phyloP scores from a whole-genome alignment of 2,888 invertebrate genomes.

The Eulithis testata region DNA sequence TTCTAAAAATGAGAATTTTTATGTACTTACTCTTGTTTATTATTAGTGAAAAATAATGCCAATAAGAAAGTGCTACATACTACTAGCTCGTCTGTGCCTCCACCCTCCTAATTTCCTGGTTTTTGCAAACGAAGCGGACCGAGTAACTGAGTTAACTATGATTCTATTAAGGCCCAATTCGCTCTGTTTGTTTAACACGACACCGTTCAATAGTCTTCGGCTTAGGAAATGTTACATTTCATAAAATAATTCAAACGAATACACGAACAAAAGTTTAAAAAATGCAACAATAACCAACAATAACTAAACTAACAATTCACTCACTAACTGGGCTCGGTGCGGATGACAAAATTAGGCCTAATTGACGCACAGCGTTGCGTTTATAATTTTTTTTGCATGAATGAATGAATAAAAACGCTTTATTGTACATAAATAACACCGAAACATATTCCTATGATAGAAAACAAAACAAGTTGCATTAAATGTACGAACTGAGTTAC shows the following conservation, averaged over 20 bases:
- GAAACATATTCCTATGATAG: too few species aligned
- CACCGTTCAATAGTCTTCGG: not conserved
- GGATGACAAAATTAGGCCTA: too few species aligned
- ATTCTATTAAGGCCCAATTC: conserved; percentile 27
- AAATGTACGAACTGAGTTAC: not conserved
- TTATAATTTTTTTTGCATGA: too few species aligned
- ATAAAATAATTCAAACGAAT: too few species aligned
- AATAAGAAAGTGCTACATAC: not conserved
- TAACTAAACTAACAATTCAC: too few species aligned
- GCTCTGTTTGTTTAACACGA: conserved; percentile 13
- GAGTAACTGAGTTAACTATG: conserved; percentile 29
- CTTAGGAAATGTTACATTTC: not conserved
- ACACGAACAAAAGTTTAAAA: not conserved
- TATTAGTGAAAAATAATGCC: not conserved
- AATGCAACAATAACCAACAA: not conserved
- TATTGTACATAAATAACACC: too few species aligned
- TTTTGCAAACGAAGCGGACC: conserved; percentile 20
- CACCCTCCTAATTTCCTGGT: conserved; percentile 9
- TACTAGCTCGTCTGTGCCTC: not conserved
- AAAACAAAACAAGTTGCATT: too few species aligned
- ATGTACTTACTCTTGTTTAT: too few species aligned
- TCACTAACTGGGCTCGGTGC: too few species aligned
- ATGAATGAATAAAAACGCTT: too few species aligned
- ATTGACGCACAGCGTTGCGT: too few species aligned
- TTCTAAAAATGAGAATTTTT: too few species aligned